phyloP scores from a whole-genome alignment of 1,140 invertebrate genomes.

The Whitmania pigra region DNA sequence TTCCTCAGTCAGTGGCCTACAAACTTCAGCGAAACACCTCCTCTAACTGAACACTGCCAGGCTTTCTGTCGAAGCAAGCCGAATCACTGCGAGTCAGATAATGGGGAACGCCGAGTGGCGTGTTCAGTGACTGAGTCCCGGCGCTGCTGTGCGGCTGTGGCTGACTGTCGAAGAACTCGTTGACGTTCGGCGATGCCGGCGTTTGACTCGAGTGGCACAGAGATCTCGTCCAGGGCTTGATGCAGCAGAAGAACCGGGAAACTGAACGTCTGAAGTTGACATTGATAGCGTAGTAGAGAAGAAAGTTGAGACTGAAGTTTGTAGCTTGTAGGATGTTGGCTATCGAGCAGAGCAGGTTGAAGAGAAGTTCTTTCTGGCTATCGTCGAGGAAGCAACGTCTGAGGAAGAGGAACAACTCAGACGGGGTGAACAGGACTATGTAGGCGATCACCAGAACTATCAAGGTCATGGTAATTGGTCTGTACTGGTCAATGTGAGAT shows the following conservation, averaged over 20 bases:
- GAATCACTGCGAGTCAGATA: no score
- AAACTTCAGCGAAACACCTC: no score
- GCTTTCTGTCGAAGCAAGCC: no score
- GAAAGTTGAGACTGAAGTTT: conserved; percentile 18
- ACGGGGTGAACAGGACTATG: conserved; percentile 17
- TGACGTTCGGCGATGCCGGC: no score
- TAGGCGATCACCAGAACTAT: conserved; percentile 7
- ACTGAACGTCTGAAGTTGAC: conserved; percentile 17
- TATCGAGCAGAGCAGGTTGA: conserved; percentile 4
- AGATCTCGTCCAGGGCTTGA: neutral
- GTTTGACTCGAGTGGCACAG: no score
- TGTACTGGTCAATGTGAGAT: conserved; percentile 9
- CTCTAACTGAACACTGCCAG: no score
- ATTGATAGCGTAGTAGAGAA: conserved; percentile 20
- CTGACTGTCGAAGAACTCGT: no score
- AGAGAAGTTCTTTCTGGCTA: neutral
- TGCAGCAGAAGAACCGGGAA: neutral
- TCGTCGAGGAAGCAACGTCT: conserved; percentile 8
- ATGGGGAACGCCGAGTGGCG: no score
- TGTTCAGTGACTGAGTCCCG: no score
- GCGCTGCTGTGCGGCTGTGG: no score
- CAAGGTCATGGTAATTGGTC: conserved; percentile 18
- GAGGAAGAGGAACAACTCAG: conserved; percentile 7
- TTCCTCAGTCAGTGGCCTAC: no score
- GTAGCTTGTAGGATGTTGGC: conserved; percentile 17